Conservation (phyloP, 2,797 vertebrate species). For the Furcifer pardalis region DNA sequence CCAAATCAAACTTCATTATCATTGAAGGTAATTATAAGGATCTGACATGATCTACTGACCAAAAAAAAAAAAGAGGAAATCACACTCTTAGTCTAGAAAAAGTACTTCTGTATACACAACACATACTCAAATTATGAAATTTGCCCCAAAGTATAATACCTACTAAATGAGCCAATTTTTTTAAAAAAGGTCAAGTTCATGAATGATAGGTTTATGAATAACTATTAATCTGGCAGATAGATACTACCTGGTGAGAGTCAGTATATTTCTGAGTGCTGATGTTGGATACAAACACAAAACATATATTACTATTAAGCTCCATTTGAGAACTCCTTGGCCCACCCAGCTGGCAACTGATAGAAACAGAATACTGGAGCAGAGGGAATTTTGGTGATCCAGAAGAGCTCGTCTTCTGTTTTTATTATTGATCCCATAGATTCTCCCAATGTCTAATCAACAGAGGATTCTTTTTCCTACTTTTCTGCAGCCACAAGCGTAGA, state of each 20-base stretch:
- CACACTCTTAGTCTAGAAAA: too few species aligned
- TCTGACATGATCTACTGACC: too few species aligned
- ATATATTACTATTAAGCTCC: not conserved
- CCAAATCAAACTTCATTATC: too few species aligned
- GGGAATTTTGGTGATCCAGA: not conserved
- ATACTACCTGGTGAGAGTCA: not conserved
- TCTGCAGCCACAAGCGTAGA: conserved; percentile 16
- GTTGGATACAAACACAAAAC: not conserved
- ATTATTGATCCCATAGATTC: conserved; percentile 34
- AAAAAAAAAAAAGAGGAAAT: not conserved
- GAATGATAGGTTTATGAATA: not conserved
- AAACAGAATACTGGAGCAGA: not conserved
- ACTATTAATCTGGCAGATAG: not conserved
- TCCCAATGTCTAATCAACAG: conserved; percentile 50
- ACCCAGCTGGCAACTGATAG: not conserved
- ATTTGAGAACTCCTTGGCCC: not conserved
- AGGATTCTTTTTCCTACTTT: conserved; percentile 22
- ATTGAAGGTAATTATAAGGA: too few species aligned
- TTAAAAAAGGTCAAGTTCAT: not conserved
- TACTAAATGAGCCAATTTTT: not conserved
- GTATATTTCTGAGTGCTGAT: not conserved
- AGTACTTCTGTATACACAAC: not conserved
- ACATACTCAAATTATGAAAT: not conserved
- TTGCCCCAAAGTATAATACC: not conserved
- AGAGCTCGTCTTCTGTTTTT: not conserved